These are phyloP conservation scores for Tricholaema leucomelas DNA, from an alignment of 2,113 vertebrate genomes.

Conservation along the genomic window DNA sequence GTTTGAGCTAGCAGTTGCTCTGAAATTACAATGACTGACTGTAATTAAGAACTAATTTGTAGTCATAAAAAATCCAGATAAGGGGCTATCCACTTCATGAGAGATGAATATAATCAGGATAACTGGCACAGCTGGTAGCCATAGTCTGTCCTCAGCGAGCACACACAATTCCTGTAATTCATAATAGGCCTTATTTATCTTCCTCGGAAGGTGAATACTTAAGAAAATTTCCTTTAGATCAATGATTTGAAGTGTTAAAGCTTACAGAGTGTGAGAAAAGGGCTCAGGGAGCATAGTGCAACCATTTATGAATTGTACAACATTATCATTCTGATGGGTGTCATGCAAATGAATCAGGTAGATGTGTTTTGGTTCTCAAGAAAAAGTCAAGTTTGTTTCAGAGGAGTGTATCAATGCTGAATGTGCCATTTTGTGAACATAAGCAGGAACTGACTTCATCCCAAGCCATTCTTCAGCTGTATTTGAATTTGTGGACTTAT, in stretches of 20 bases:
- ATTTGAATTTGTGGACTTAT: slow-evolving; percentile 13
- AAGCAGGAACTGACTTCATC: not conserved
- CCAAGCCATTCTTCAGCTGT: not conserved
- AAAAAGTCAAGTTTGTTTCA: not conserved
- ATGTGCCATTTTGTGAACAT: not conserved
- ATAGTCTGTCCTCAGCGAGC: slow-evolving; percentile 7
- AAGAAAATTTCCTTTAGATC: slow-evolving; percentile 40
- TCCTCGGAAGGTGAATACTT: slow-evolving; percentile 31
- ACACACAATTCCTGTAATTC: slow-evolving; percentile 36
- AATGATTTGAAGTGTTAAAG: not conserved
- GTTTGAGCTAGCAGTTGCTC: slow-evolving; percentile 60
- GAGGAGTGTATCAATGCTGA: not conserved
- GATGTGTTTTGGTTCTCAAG: not conserved
- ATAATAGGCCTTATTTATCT: not conserved
- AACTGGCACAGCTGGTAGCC: slow-evolving; percentile 63
- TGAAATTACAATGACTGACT: slow-evolving; percentile 62
- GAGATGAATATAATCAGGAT: slow-evolving; percentile 61
- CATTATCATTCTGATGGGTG: slow-evolving; percentile 17
- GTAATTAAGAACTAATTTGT: slow-evolving; percentile 72
- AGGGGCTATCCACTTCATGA: slow-evolving; percentile 58
- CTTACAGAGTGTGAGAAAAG: not conserved
- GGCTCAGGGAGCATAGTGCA: not conserved
- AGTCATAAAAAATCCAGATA: slow-evolving; percentile 69
- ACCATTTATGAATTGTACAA: not conserved
- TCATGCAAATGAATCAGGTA: not conserved